Conservation (phyloP, 2,888 invertebrate species). For the Drymonia ruficornis region DNA sequence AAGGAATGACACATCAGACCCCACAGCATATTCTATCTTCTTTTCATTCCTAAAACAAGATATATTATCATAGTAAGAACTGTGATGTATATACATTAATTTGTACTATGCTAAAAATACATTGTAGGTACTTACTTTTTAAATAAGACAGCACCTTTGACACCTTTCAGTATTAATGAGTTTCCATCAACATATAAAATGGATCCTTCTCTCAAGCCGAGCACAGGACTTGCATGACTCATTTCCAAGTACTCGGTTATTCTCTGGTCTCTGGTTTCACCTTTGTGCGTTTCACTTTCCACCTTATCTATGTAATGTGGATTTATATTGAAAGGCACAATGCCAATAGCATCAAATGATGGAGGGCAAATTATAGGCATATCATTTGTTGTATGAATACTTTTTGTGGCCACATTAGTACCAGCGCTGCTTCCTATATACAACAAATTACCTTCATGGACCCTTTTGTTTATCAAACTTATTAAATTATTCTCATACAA, state of each 20-base stretch:
- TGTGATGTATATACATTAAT: too few relatives aligned
- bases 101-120: neutral
- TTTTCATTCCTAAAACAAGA: constrained; percentile 77
- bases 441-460: constrained; percentile 86
- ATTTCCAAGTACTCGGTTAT: constrained; percentile 88
- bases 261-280: constrained; percentile 91
- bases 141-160: constrained; percentile 87
- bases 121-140: constrained; percentile 76
- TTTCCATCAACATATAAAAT: constrained; percentile 86
- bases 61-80: constrained; percentile 5
- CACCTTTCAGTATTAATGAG: constrained; percentile 85
- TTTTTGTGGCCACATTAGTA: constrained; percentile 92
- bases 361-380: constrained; percentile 94
- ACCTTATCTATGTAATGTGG: constrained; percentile 91
- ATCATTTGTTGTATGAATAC: constrained; percentile 94
- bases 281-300: constrained; percentile 87
- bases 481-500: constrained; percentile 89
- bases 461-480: constrained; percentile 85
- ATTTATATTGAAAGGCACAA: constrained; percentile 94
- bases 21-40: constrained; percentile 81
- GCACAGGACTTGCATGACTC: constrained; percentile 84
- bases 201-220: constrained; percentile 90
- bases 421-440: constrained; percentile 94
- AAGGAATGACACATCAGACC: constrained; percentile 86
- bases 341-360: constrained; percentile 87